phyloP scores from a whole-genome alignment of 2,888 invertebrate species.

The Acronicta aceris region DNA sequence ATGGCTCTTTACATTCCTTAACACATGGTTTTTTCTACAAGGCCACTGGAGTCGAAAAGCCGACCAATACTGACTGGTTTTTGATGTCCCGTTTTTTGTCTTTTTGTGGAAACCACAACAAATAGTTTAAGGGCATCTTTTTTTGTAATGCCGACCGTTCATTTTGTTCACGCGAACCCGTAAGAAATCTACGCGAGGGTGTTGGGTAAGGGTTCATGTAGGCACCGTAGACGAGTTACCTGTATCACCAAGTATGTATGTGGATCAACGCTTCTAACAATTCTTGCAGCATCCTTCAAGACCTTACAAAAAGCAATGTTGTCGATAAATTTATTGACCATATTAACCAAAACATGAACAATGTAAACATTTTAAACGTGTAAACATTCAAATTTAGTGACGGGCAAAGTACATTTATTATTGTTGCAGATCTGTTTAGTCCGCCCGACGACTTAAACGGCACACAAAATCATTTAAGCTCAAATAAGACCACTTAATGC shows the following conservation, averaged over 20 bases:
- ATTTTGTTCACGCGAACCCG: constrained; percentile 81
- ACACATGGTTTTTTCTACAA: constrained; percentile 86
- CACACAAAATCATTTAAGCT: constrained; percentile 63
- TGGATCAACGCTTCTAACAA: constrained; percentile 6
- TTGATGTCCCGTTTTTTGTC: constrained; percentile 82
- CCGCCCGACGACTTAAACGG: constrained; percentile 62
- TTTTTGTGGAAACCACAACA: constrained; percentile 86
- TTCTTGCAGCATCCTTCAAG: constrained; percentile 13
- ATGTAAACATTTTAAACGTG: constrained; percentile 62
- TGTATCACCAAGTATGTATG: constrained; percentile 26
- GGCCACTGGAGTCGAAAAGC: constrained; percentile 84
- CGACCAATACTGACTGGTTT: constrained; percentile 88
- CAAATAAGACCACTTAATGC: constrained; percentile 70
- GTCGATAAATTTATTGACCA: constrained; percentile 58
- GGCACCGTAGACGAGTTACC: constrained; percentile 38
- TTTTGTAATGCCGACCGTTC: constrained; percentile 79
- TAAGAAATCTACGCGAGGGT: constrained; percentile 54
- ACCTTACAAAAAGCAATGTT: constrained; percentile 30
- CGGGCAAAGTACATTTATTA: constrained; percentile 56
- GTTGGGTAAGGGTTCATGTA: constrained; percentile 48
- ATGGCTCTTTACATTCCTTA: constrained; percentile 89
- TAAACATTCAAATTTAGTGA: constrained; percentile 64
- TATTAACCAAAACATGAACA: constrained; percentile 62
- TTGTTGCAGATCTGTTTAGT: constrained; percentile 64
- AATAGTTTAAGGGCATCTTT: constrained; percentile 84